Percentiles rank a stretch among this genome's conserved stretches.
phyloP scores from a whole-genome alignment of 2,797 vertebrate species.

The Chrysolophus pictus region DNA sequence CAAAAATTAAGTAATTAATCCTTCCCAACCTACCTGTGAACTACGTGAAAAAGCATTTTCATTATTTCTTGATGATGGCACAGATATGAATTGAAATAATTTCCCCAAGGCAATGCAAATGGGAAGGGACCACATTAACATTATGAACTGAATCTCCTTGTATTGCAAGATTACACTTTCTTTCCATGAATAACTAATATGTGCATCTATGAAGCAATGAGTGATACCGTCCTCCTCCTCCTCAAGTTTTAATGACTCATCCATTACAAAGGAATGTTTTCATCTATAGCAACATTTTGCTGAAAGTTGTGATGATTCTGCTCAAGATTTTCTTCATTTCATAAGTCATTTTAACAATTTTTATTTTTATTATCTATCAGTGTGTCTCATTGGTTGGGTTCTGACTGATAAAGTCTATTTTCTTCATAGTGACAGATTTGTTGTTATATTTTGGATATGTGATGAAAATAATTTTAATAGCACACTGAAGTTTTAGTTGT shows the following conservation, averaged over 20 bases:
- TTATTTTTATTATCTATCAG: not conserved
- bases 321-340: not conserved
- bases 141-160: not conserved
- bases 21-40: not conserved
- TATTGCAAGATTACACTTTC: not conserved
- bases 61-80: not conserved
- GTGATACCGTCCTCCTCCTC: not conserved
- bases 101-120: not conserved
- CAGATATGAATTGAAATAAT: not conserved
- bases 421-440: not conserved
- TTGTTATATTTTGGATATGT: not conserved
- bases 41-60: not conserved
- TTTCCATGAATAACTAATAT: not conserved
- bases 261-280: not conserved
- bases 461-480: not conserved
- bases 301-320: not conserved
- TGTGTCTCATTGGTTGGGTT: not conserved
- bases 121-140: fast-evolving
- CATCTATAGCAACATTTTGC: not conserved
- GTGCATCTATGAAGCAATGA: not conserved
- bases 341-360: not conserved
- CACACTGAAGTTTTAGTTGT: not conserved
- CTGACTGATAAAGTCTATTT: not conserved
- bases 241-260: not conserved
- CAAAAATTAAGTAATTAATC: not conserved